These are phyloP conservation scores for Tricholauxania praeusta DNA, from an alignment of 2,888 invertebrate species.

Conservation along the genomic window DNA sequence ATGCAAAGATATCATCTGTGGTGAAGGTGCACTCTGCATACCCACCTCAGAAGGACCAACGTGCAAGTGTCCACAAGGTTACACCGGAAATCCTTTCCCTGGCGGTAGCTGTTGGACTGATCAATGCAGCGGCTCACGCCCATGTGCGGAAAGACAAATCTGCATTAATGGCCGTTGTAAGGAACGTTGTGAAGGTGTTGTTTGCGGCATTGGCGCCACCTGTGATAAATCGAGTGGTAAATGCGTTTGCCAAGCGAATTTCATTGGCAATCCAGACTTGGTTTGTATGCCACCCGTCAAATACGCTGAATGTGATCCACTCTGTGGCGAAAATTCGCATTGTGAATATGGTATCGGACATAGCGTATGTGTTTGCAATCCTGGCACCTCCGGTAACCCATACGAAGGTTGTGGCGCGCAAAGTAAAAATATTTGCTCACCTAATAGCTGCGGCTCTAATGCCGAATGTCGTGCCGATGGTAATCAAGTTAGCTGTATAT, in stretches of 20 bases:
- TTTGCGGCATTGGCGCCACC: slow-evolving; percentile 89
- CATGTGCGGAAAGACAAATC: slow-evolving; percentile 82
- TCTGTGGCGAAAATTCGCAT: slow-evolving; percentile 85
- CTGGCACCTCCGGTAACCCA: slow-evolving; percentile 88
- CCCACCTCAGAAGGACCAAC: slow-evolving; percentile 87
- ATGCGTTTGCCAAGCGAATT: slow-evolving; percentile 88
- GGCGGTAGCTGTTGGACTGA: slow-evolving; percentile 88
- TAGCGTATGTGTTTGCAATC: slow-evolving; percentile 86
- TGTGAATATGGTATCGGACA: slow-evolving; percentile 82
- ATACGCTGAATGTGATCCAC: slow-evolving; percentile 83
- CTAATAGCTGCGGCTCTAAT: slow-evolving; percentile 80
- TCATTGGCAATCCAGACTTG: slow-evolving; percentile 89
- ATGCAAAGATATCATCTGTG: slow-evolving; percentile 76
- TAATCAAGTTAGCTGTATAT: slow-evolving; percentile 83
- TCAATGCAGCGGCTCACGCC: slow-evolving; percentile 81
- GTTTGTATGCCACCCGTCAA: slow-evolving; percentile 90
- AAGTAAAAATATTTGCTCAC: slow-evolving; percentile 78
- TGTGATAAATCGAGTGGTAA: slow-evolving; percentile 85
- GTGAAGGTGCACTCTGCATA: slow-evolving; percentile 86
- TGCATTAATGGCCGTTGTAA: slow-evolving; percentile 91
- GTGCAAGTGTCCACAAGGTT: slow-evolving; percentile 88
- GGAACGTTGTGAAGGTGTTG: slow-evolving; percentile 86
- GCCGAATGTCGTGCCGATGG: slow-evolving; percentile 84
- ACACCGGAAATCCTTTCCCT: slow-evolving; percentile 91
- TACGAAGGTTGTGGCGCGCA: slow-evolving; percentile 83